Evolutionary conservation across 2,888 invertebrate species (phyloP).

Genomic region (Argynnis bischoffii): DNA sequence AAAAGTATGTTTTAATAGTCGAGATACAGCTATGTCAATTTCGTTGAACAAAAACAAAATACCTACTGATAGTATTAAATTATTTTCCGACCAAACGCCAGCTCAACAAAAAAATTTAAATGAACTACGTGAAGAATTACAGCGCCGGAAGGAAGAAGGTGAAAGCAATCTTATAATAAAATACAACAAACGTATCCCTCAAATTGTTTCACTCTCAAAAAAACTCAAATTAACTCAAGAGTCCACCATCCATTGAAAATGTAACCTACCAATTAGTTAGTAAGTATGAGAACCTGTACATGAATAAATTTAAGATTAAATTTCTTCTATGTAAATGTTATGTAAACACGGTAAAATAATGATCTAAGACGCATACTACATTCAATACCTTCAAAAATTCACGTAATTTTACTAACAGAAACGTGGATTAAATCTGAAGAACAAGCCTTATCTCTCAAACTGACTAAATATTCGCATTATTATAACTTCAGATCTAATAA

Average conservation of each 20-base stretch:
- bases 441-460: background rate
- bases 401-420: background rate
- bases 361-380: background rate
- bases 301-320: background rate
- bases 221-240: too few relatives aligned
- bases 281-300: background rate
- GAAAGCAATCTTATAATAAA: too few relatives aligned
- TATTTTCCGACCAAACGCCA: too few relatives aligned
- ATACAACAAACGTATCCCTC: background rate
- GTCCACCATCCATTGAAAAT: too few relatives aligned
- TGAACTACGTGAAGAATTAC: too few relatives aligned
- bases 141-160: too few relatives aligned
- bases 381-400: too few relatives aligned
- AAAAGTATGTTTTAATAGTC: background rate
- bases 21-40: background rate
- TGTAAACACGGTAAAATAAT: background rate
- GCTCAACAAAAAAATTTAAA: too few relatives aligned
- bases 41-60: background rate
- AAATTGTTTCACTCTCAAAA: background rate
- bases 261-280: too few relatives aligned
- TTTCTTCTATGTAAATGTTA: background rate
- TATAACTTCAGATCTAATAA: background rate
- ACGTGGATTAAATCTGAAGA: conserved; percentile 2
- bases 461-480: background rate
- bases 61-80: too few relatives aligned